Conservation (phyloP, 1,140 invertebrate species). For the Aporrectodea caliginosa region DNA sequence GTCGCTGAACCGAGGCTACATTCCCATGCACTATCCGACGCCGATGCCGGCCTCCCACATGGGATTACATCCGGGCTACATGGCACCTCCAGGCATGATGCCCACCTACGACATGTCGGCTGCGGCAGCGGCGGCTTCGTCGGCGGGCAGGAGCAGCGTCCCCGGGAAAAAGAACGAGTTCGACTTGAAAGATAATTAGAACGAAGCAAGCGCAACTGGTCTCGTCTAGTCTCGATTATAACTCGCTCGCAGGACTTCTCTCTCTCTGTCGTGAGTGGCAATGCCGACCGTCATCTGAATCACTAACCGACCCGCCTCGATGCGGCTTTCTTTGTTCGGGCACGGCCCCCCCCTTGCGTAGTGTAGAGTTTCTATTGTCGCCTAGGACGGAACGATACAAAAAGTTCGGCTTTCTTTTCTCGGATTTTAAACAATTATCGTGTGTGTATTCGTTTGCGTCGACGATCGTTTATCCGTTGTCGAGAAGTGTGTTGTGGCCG, state of each 20-base stretch:
- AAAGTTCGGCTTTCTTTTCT: neutral
- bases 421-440: neutral
- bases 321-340: no score
- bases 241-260: no score
- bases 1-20: neutral
- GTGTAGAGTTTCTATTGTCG: neutral
- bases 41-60: neutral
- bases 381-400: neutral
- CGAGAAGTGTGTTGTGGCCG: neutral
- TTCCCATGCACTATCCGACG: neutral
- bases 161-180: neutral
- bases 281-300: no score
- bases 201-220: neutral
- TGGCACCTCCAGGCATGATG: neutral
- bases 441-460: neutral
- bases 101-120: neutral
- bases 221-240: neutral
- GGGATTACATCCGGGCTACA: neutral
- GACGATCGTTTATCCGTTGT: neutral
- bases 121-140: neutral
- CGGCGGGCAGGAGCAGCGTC: neutral
- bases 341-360: neutral
- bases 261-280: no score
- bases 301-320: no score
- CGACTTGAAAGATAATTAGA: neutral